A percentile compares a stretch with the other conserved stretches of the same genome.
These are phyloP conservation scores for Eilema sororculum DNA, from an alignment of 2,888 invertebrate genomes.

Conservation along the genomic window DNA sequence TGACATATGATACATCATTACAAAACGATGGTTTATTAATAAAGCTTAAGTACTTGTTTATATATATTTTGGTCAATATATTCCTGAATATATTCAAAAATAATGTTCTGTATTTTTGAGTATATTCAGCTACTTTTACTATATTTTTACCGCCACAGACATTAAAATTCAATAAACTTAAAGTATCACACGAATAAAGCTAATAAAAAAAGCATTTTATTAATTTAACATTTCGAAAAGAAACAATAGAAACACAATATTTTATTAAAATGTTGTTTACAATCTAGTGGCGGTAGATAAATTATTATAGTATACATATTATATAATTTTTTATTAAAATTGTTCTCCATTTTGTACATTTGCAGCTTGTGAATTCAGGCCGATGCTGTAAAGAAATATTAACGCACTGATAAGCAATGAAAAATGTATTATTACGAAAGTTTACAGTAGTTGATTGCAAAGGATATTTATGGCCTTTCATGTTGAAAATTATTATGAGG, in stretches of 20 bases:
- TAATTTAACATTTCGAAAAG: background rate
- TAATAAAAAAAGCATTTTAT: background rate
- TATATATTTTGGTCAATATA: background rate
- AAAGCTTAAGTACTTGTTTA: background rate
- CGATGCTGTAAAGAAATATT: slow-evolving; percentile 62
- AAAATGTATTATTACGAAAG: background rate
- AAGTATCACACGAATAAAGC: background rate
- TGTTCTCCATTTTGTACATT: background rate
- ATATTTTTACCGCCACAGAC: background rate
- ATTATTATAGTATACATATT: background rate
- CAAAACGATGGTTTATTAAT: background rate
- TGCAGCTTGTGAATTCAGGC: slow-evolving; percentile 51
- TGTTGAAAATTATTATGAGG: too few species aligned
- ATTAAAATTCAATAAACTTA: background rate
- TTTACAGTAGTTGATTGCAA: too few species aligned
- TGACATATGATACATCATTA: background rate
- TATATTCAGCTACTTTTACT: background rate
- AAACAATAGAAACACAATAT: background rate
- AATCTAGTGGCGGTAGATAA: background rate
- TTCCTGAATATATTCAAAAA: background rate
- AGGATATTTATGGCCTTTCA: too few species aligned
- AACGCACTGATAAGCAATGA: background rate
- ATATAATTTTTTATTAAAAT: background rate
- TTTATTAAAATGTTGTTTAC: background rate
- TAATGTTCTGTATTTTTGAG: background rate